Evolutionary conservation across 2,888 invertebrate genomes (phyloP), one percentile per base, ranked within the genome.

Genomic region (Hemithea aestivaria): DNA sequence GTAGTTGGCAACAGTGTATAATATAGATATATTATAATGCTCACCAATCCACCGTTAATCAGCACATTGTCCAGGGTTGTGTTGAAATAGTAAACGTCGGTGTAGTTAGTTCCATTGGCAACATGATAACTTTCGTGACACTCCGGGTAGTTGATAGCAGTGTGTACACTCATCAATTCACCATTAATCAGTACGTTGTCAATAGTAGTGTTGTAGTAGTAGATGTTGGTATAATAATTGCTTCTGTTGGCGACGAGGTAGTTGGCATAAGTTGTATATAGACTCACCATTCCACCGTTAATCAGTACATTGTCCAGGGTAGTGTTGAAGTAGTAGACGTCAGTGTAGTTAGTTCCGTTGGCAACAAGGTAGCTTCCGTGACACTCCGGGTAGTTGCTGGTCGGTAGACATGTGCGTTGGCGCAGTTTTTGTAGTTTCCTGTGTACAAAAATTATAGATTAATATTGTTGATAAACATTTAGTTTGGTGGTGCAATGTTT

Each of bases 371-470:
- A 80, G 27, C 67, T 66, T 16, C 65, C 68, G 42, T 74, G 72
- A 43, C 85, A 85, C 40, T 83, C 84, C 12, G 72, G 71, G 49
- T 68, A 69, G 27, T 58, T 63, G 1, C 67, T 67, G 1, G 66
- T 56, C 0, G 90, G 89, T 53, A 92, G 89, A 73, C 95, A 95
- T 20, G 92, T 80, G 45, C 91, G 90, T 60, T 94, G 94, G 48
- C 91, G 91, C 70, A 93, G 90, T 68, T 90, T 93, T 62, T 91
- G 91, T 36, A 92, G 87, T 82, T 93, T 94, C 94, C 85, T 85
- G 16, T 16, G 5, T 5, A 16, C 2, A 16, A 4, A 16, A 16
- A 16, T 4, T 5, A 16, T 16, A 4, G 5, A 16, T 16, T 16
- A 16, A 16, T 16, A 16, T n/a, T n/a, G 7, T 9, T 22, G 21